phyloP scores from a whole-genome alignment of 1,140 invertebrate genomes.

The Anastrepha ludens region DNA sequence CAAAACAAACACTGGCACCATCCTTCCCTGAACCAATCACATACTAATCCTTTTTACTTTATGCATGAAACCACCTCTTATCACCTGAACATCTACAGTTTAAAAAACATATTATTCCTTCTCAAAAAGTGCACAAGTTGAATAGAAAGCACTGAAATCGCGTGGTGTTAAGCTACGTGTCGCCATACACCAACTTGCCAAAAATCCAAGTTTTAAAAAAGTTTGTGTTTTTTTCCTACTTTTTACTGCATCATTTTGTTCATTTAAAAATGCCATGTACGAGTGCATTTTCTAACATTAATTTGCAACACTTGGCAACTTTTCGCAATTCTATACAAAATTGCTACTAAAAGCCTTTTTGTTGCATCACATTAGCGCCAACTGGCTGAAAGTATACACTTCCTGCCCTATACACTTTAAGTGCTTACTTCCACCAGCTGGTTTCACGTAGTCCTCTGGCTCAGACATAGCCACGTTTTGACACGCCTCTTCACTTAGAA shows the following conservation, averaged over 20 bases:
- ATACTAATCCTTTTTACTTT: too few species aligned
- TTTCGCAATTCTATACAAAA: conserved; percentile 10
- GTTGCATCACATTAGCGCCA: conserved; percentile 28
- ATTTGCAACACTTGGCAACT: conserved; percentile 35
- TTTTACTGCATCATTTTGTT: background rate
- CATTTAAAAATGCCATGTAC: conserved; percentile 25
- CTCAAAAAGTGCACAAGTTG: too few species aligned
- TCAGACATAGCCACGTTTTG: background rate
- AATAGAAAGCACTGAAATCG: too few species aligned
- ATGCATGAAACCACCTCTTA: too few species aligned
- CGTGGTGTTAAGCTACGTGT: too few species aligned
- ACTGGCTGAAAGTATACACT: background rate
- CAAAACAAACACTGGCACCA: too few species aligned
- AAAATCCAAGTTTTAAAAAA: background rate
- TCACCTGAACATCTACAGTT: too few species aligned
- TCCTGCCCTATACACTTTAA: background rate
- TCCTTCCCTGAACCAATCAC: too few species aligned
- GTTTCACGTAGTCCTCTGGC: background rate
- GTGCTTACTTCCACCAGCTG: background rate
- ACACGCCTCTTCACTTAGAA: conserved; percentile 16
- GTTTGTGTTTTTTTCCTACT: background rate
- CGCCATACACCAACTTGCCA: too few species aligned
- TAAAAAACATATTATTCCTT: too few species aligned
- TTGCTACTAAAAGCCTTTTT: conserved; percentile 34
- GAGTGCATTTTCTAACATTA: background rate